These are phyloP conservation scores for Drosophila tsacasi DNA, from an alignment of 1,140 invertebrate species.

Conservation along the genomic window DNA sequence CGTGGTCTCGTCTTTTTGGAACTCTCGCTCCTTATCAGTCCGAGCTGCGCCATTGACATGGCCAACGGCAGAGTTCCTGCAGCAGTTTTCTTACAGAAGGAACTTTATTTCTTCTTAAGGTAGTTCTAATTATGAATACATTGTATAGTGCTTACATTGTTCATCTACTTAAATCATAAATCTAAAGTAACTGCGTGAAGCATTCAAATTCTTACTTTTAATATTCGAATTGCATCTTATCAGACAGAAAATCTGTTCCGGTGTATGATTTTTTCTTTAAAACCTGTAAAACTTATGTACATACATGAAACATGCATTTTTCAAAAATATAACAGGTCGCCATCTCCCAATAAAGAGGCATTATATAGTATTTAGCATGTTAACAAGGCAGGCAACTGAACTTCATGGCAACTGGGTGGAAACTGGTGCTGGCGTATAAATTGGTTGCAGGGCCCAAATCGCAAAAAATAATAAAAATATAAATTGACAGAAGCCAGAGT, in stretches of 20 bases:
- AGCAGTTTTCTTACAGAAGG: constrained; percentile 10
- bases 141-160: constrained; percentile 20
- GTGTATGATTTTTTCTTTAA: not conserved
- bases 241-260: not conserved
- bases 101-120: constrained; percentile 26
- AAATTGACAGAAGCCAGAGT: constrained; percentile 68
- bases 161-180: not conserved
- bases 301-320: constrained; percentile 9
- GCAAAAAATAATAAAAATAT: constrained; percentile 65
- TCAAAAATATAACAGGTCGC: constrained; percentile 2
- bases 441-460: constrained; percentile 16
- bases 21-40: constrained; percentile 65
- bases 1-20: constrained; percentile 54
- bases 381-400: constrained; percentile 64
- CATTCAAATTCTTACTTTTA: not conserved
- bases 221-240: not conserved
- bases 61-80: constrained; percentile 21
- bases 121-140: constrained; percentile 36
- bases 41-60: constrained; percentile 31
- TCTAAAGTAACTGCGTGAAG: not conserved
- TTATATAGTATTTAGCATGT: constrained; percentile 80
- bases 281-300: not conserved
- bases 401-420: not conserved
- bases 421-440: not conserved
- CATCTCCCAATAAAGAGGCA: constrained; percentile 57